Evolutionary conservation across 1,140 invertebrate species (phyloP), one percentile per base, ranked within the genome.

Genomic region (Drosophila bocki): DNA sequence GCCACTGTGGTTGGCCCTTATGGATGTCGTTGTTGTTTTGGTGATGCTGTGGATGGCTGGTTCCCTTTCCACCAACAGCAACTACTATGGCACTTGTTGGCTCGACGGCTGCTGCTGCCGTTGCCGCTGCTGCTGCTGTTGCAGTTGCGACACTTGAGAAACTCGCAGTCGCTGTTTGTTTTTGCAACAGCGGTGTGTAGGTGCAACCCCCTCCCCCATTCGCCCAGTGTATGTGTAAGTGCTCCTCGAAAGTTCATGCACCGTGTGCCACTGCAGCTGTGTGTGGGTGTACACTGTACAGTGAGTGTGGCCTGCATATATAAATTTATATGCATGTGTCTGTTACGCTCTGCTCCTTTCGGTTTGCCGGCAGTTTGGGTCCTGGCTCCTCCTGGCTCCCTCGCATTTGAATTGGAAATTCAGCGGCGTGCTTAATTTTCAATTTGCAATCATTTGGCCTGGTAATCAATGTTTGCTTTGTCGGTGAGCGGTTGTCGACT

Each of bases 191-290:
- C 63, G 33, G 64, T 53, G 42, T 67, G 64, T 77, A 83, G 83
- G 80, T 80, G 71, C 67, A 87, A n/a, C 3, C 15, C 79, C 33
- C 29, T 12, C 29, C 44, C 51, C 68, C 12, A 29, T 19, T 64
- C 22, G 47, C 56, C 3, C 32, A 26, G 39, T 63, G 61, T 58
- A 56, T 48, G 53, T 74, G 80, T 64, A 91, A 91, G 86, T 91
- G 86, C 82, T 91, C 71, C 87, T 91, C 65, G 69, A 91, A 86
- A 91, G 87, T 91, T 91, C 87, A 91, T 91, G 87, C 82, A 91
- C 87, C 82, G 86, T 85, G 45, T 51, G 70, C 37, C 75, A 61
- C 48, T 77, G 71, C 44, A 41, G 32, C 63, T 54, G 41, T 75
- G 44, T 32, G 37, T 29, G 59, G 22, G 22, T 22, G 22, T 22